phyloP scores from a whole-genome alignment of 2,797 vertebrate genomes.

The Ptychobarbus kaznakovi region DNA sequence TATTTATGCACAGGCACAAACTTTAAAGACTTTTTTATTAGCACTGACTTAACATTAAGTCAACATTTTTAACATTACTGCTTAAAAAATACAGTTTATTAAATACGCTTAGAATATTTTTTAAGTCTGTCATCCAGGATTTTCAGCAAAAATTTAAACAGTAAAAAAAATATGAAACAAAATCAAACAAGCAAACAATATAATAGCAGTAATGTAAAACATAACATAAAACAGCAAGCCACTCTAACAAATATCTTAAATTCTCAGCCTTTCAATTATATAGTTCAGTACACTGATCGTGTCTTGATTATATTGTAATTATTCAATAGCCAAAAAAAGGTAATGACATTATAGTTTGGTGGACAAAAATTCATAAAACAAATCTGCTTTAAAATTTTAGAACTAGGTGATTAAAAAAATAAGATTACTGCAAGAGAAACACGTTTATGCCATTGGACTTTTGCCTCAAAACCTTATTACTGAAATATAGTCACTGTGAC shows the following conservation, averaged over 20 bases:
- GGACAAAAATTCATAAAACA: background rate
- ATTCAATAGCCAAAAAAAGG: background rate
- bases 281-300: background rate
- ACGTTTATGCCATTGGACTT: background rate
- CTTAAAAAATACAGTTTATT: background rate
- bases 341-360: background rate
- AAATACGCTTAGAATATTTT: background rate
- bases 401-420: background rate
- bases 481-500: background rate
- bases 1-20: background rate
- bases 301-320: background rate
- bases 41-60: background rate
- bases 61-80: background rate
- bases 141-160: background rate
- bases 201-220: background rate
- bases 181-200: background rate
- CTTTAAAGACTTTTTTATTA: background rate
- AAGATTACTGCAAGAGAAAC: background rate
- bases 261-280: slow-evolving; percentile 3
- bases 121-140: background rate
- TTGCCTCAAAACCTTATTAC: background rate
- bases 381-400: background rate
- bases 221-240: background rate
- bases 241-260: background rate
- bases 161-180: background rate